Evolutionary conservation across 2,113 vertebrate species (phyloP), one percentile per base, ranked within the genome.

Genomic region (Dromas ardeola): DNA sequence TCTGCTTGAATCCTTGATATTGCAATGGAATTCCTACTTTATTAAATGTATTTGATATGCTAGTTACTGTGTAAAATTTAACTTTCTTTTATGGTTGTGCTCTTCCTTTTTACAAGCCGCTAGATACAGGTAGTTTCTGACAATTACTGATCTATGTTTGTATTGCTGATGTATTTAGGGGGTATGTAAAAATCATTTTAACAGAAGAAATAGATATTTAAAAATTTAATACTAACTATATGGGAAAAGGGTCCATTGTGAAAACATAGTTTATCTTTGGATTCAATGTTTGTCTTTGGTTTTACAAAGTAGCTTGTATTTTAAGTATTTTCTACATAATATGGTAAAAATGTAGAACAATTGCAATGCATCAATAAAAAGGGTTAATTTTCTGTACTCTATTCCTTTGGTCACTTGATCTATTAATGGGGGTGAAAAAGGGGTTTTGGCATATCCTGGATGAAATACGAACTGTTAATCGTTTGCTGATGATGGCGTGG

Each of bases 231-330:
- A 99, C 98, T 99, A 99, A 99, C 98, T 98, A 98, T 98, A 98
- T 88, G 98, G 98, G 98, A 96, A 97, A 98, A 98, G 98, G 98
- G 98, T 98, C 98, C 98, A 98, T 99, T 98, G 98, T 99, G 98
- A 98, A 98, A 98, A 98, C 98, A 98, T 98, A 98, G 98, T 98
- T 98, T 98, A 98, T 98, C 98, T 98, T 98, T 98, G 98, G 98
- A 99, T 98, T 99, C 98, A 98, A 98, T 98, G 98, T 99, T 98
- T 98, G 98, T 99, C 98, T 99, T 99, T 99, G 98, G 98, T 99
- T 99, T 99, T 98, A 98, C 98, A 99, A 99, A 99, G 98, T 99
- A 99, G 98, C 98, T 98, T 98, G 98, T 98, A 98, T 98, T 99
- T 98, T 98, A 98, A 98, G 98, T 98, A 99, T 98, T 99, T 99